phyloP scores from a whole-genome alignment of 2,888 invertebrate genomes.

The Nomada flava region DNA sequence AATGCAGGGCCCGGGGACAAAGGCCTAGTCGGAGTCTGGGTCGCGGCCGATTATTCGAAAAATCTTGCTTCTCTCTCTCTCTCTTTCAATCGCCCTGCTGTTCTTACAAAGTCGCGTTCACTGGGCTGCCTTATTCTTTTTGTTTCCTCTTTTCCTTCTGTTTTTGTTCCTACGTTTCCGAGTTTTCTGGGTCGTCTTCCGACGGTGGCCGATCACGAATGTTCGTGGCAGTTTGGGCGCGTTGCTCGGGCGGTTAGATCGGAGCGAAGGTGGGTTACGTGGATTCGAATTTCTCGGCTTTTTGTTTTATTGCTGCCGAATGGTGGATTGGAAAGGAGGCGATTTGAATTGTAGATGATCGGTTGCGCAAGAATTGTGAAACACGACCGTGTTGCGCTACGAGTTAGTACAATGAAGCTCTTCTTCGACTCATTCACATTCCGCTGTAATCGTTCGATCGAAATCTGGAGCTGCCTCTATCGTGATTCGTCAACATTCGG shows the following conservation, averaged over 20 bases:
- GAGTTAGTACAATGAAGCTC: constrained; percentile 21
- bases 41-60: constrained; percentile 54
- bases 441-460: constrained; percentile 36
- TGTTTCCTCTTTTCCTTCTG: neutral
- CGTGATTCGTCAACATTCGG: constrained; percentile 11
- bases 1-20: constrained; percentile 42
- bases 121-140: neutral
- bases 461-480: constrained; percentile 33
- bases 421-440: constrained; percentile 39
- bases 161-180: neutral
- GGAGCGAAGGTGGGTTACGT: no score
- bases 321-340: neutral
- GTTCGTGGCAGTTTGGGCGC: no score
- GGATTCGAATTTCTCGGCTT: neutral
- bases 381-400: neutral
- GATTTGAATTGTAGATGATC: neutral
- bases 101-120: neutral
- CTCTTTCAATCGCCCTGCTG: neutral
- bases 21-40: constrained; percentile 44
- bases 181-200: constrained; percentile 1
- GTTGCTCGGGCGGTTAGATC: no score
- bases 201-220: neutral
- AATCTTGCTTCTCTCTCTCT: constrained; percentile 14
- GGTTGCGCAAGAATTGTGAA: neutral
- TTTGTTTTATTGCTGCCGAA: no score